These are phyloP conservation scores for Aplysina aerophoba DNA, from an alignment of 37 sponge, comb jelly and placozoan genomes.

Conservation along the genomic window DNA sequence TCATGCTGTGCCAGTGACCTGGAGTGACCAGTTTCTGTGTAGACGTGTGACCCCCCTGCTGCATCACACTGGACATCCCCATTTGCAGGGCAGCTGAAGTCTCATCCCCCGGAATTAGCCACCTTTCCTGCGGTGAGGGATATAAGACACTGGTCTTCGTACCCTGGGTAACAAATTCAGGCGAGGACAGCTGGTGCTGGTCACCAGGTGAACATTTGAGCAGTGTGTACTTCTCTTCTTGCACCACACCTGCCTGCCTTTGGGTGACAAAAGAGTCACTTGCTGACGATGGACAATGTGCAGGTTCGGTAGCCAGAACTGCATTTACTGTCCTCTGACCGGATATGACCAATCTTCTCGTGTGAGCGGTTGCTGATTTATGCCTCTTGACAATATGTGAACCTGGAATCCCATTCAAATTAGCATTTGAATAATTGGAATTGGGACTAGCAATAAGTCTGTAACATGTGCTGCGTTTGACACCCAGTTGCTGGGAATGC, in stretches of 20 bases:
- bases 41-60: background rate
- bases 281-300: background rate
- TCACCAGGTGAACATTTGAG: too few species aligned
- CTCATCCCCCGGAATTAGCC: background rate
- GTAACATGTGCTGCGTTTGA: too few species aligned
- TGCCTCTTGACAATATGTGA: background rate
- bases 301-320: background rate
- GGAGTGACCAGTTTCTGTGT: background rate
- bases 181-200: background rate
- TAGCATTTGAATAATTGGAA: too few species aligned
- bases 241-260: background rate
- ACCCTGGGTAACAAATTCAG: background rate
- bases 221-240: background rate
- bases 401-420: too few species aligned
- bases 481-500: too few species aligned
- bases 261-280: background rate
- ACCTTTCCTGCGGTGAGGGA: conserved; percentile 26
- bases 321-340: conserved; percentile 5
- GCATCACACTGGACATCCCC: conserved; percentile 15
- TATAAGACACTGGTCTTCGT: background rate
- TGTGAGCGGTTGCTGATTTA: background rate
- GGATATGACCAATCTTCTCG: background rate
- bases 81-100: background rate
- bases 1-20: conserved; percentile 4
- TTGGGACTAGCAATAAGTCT: too few species aligned